Percentiles rank a stretch among this genome's conserved stretches.
phyloP scores from a whole-genome alignment of 1,140 invertebrate genomes.

The Triops longicaudatus region DNA sequence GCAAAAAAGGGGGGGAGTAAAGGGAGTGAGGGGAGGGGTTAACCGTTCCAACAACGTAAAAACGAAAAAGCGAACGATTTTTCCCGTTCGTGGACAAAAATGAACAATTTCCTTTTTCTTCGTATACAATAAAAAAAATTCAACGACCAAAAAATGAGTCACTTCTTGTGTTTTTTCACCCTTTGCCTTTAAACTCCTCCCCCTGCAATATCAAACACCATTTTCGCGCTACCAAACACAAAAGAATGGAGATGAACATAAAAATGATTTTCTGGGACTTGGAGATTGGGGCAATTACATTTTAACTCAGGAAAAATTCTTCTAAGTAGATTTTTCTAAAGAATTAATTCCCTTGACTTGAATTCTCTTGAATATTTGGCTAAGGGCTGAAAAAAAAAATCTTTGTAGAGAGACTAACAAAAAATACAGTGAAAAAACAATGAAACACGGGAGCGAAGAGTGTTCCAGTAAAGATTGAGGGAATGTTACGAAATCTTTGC shows the following conservation, averaged over 20 bases:
- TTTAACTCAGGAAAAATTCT: too few species aligned
- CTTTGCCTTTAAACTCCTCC: too few species aligned
- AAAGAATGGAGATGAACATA: too few species aligned
- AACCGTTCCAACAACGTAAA: too few species aligned
- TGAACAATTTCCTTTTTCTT: background rate
- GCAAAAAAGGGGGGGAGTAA: slow-evolving; percentile 8
- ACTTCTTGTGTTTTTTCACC: too few species aligned
- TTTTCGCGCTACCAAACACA: too few species aligned
- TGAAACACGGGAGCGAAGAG: background rate
- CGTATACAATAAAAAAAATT: background rate
- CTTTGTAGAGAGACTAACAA: slow-evolving; percentile 18
- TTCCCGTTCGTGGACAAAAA: background rate
- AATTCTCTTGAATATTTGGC: background rate
- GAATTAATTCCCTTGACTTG: too few species aligned
- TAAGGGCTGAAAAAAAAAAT: background rate
- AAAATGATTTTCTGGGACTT: too few species aligned
- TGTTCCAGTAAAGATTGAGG: background rate
- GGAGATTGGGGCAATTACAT: too few species aligned
- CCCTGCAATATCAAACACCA: too few species aligned
- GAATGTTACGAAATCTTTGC: too few species aligned
- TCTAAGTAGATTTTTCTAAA: too few species aligned
- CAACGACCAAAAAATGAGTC: background rate
- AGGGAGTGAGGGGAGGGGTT: background rate
- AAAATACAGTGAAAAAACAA: slow-evolving; percentile 17
- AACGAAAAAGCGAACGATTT: slow-evolving; percentile 4